Base-by-base conservation (phyloP, 2,888 invertebrate genomes). In the Ernsta delagoae region DNA sequence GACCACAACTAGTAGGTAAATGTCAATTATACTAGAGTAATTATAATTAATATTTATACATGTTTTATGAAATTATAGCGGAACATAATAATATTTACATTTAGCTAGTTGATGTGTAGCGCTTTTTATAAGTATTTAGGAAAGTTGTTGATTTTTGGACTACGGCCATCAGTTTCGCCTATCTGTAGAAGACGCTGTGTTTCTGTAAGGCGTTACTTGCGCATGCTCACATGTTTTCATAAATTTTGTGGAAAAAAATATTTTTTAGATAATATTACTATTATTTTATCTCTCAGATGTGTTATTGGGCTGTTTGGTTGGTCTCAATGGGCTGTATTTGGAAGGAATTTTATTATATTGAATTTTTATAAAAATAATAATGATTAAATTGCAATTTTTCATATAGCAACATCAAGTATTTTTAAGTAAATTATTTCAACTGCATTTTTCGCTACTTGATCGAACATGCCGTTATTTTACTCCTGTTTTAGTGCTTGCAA, bases 61-160 rank as follows among this genome's bases (percentile, higher is more conserved):
- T 54, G 59, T 39, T 67, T 61, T 60, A 54, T 16, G 9, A 54
- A 56, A 12, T 11, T 56, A 68, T 62, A 68, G 67, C 24, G 12
- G 60, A 24, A 63, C 57, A 68, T 68, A n/a, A n/a, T n/a, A n/a
- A n/a, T n/a, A 68, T 68, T 68, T 68, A 68, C 61, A 56, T 56
- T 56, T 68, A 68, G 67, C 36, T 67, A 67, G 61, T 43, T 54
- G 31, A 48, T 61, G 11, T 59, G 65, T 67, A 67, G 67, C 8
- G 56, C 53, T 16, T 34, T 65, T 66, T 67, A 61, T 61, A 53
- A 56, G 43, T 56, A 61, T 24, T 24, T 24, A 7, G 45, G 11
- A 45, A n/a, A 61, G 41, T 56, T 54, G 65, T 54, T 64, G 39
- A 8, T 36, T 43, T 54, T 61, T 67, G 67, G 61, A 41, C 43